Evolutionary conservation across 2,888 invertebrate genomes (phyloP).

Genomic region (Lamellibrachia columna): DNA sequence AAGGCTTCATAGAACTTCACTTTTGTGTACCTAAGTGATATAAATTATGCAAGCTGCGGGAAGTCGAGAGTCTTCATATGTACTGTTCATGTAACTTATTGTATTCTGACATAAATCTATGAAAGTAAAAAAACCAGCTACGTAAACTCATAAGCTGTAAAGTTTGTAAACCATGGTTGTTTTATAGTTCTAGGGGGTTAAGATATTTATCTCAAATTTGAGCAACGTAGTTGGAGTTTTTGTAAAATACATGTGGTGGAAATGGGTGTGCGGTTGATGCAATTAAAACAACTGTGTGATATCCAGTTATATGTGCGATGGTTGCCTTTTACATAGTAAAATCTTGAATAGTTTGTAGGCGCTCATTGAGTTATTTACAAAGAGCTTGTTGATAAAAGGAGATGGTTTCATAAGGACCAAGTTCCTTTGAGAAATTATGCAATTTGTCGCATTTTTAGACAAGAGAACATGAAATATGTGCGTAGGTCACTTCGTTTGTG

Average conservation of each 20-base stretch:
- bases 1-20: not conserved
- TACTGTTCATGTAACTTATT: not conserved
- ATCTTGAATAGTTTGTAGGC: not conserved
- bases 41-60: not conserved
- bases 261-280: not conserved
- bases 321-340: not conserved
- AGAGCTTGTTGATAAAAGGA: not conserved
- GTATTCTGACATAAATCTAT: not conserved
- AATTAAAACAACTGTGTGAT: no score
- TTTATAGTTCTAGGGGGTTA: not conserved
- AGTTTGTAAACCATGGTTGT: not conserved
- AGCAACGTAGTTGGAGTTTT: not conserved
- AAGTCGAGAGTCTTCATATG: not conserved
- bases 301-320: not conserved
- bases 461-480: no score
- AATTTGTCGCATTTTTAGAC: not conserved
- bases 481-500: no score
- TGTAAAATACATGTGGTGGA: not conserved
- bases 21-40: not conserved
- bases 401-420: not conserved
- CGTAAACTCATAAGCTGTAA: not conserved
- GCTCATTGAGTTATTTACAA: not conserved
- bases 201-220: not conserved
- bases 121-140: not conserved
- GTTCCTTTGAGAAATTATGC: not conserved